Evolutionary conservation across 2,797 vertebrate genomes (phyloP).

Genomic region (Molossus alvarezi): DNA sequence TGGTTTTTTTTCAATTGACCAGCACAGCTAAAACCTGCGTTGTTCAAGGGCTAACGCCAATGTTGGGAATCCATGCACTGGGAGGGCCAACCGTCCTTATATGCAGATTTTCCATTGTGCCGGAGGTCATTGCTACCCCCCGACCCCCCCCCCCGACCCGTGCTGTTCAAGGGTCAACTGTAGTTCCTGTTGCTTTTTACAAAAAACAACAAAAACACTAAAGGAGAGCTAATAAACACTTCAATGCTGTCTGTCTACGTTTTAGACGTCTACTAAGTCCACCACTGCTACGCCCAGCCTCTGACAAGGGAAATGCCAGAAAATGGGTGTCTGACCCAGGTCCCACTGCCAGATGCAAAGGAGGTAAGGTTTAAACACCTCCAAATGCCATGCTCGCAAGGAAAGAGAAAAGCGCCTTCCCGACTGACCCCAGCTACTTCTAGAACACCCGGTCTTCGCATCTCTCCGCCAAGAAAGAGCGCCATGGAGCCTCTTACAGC

Average conservation of each 20-base stretch:
- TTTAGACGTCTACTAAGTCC: not conserved
- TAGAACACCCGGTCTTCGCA: not conserved
- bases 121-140: not conserved
- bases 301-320: not conserved
- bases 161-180: not conserved
- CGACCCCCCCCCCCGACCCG: no score
- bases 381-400: not conserved
- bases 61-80: no score
- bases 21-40: no score
- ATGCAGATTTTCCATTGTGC: not conserved
- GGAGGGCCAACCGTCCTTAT: not conserved
- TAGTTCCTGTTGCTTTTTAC: not conserved
- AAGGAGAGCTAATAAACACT: not conserved
- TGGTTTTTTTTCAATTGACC: not conserved
- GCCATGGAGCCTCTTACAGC: conserved; percentile 89
- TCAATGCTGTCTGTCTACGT: not conserved
- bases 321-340: not conserved
- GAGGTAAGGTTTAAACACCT: not conserved
- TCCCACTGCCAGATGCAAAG: not conserved
- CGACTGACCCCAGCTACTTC: not conserved
- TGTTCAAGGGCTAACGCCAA: not conserved
- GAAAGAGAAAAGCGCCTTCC: not conserved
- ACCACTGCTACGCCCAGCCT: not conserved
- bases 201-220: not conserved
- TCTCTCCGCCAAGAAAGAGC: not conserved